phyloP scores from a whole-genome alignment of 2,113 vertebrate species.

The Rhynchomys soricoides region DNA sequence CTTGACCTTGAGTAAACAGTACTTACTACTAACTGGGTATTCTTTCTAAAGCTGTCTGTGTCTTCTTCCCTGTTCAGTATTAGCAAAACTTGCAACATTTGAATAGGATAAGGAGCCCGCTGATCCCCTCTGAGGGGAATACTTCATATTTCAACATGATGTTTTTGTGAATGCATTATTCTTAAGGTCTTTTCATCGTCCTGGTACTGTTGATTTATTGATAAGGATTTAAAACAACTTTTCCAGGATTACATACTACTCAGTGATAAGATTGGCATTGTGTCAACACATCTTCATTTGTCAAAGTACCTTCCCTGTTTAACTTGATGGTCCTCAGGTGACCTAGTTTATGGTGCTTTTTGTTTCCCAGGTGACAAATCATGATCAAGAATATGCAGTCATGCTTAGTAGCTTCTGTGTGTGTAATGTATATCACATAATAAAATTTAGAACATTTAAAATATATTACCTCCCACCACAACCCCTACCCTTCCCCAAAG shows the following conservation, averaged over 20 bases:
- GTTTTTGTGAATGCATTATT: neutral
- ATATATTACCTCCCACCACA: neutral
- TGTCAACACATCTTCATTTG: neutral
- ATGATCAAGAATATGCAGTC: neutral
- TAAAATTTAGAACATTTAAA: conserved; percentile 11
- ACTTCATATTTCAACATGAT: neutral
- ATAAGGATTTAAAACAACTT: neutral
- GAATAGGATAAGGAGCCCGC: neutral
- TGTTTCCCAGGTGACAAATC: neutral
- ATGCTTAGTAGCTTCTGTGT: conserved; percentile 1
- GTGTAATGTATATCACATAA: neutral
- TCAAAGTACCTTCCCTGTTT: neutral
- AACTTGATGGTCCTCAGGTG: neutral
- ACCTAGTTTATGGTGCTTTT: neutral
- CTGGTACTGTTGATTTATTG: neutral
- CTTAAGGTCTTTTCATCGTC: neutral
- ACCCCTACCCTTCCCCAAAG: neutral
- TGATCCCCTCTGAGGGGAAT: neutral
- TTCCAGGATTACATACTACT: neutral
- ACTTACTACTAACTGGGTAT: neutral
- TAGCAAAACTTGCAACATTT: neutral
- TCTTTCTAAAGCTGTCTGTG: neutral
- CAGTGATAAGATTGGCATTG: neutral
- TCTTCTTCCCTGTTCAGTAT: neutral
- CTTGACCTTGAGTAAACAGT: neutral